These are phyloP conservation scores for Leptestheria dahalacensis DNA, from an alignment of 1,140 invertebrate species.

Conservation along the genomic window DNA sequence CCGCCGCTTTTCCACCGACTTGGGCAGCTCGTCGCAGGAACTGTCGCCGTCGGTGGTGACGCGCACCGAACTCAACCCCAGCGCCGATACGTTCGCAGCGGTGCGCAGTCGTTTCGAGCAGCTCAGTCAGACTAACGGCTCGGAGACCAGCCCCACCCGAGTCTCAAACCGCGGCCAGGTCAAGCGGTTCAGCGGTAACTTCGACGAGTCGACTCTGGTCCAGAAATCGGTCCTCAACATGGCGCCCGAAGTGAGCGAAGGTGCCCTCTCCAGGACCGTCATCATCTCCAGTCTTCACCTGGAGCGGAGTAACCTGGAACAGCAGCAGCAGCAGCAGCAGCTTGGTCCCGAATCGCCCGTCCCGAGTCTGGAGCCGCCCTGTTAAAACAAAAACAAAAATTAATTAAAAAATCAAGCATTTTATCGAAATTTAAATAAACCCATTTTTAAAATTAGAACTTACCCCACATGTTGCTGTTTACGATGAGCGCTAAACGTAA, in stretches of 20 bases:
- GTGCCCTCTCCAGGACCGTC: conserved; percentile 12
- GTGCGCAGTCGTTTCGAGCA: conserved; percentile 13
- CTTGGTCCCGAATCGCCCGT: too few species aligned
- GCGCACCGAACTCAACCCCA: conserved; percentile 8
- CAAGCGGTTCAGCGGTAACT: conserved; percentile 8
- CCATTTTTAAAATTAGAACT: too few species aligned
- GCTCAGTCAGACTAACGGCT: not conserved
- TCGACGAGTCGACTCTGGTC: not conserved
- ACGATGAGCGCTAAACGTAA: not conserved
- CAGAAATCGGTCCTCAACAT: conserved; percentile 9
- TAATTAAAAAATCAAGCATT: not conserved
- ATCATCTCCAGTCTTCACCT: conserved; percentile 13
- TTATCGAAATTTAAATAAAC: too few species aligned
- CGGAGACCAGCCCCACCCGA: not conserved
- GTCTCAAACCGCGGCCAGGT: not conserved
- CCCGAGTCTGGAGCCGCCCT: not conserved
- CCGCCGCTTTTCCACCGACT: not conserved
- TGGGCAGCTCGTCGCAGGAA: not conserved
- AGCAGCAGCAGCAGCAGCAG: too few species aligned
- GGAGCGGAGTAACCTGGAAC: conserved; percentile 1
- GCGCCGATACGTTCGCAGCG: conserved; percentile 8
- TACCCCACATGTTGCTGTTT: too few species aligned
- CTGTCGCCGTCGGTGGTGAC: not conserved
- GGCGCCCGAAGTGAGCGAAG: conserved; percentile 9
- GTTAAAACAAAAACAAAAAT: not conserved